phyloP scores from a whole-genome alignment of 2,888 invertebrate genomes.

The Idaea straminata region DNA sequence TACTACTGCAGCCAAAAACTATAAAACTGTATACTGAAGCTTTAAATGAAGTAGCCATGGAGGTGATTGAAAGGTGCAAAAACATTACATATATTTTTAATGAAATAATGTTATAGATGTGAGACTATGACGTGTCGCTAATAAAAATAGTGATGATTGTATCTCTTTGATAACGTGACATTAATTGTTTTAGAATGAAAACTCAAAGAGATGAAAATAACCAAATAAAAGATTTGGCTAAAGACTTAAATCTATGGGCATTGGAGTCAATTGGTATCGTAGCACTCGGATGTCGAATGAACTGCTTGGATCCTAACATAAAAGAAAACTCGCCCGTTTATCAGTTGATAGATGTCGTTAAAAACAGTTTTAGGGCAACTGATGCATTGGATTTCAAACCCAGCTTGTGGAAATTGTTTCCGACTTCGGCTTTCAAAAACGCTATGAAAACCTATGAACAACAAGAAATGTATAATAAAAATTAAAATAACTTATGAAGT shows the following conservation, averaged over 20 bases:
- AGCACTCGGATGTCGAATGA: slow-evolving; percentile 47
- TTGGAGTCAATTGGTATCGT: slow-evolving; percentile 73
- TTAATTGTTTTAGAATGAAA: slow-evolving; percentile 65
- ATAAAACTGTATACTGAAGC: slow-evolving; percentile 81
- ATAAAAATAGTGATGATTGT: not conserved
- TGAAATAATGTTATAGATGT: too few relatives aligned
- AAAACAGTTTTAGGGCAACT: slow-evolving; percentile 42
- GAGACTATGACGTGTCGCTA: too few relatives aligned
- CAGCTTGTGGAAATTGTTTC: slow-evolving; percentile 47
- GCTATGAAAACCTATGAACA: slow-evolving; percentile 56
- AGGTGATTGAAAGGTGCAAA: slow-evolving; percentile 74
- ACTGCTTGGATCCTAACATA: slow-evolving; percentile 43
- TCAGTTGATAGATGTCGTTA: slow-evolving; percentile 48
- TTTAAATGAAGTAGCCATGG: slow-evolving; percentile 82
- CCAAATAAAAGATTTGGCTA: slow-evolving; percentile 77
- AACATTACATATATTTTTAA: too few relatives aligned
- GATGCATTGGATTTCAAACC: slow-evolving; percentile 55
- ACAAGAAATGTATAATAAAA: slow-evolving; percentile 46
- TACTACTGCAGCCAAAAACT: slow-evolving; percentile 86
- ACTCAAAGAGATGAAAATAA: slow-evolving; percentile 67
- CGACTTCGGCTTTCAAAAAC: slow-evolving; percentile 50
- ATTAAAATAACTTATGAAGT: slow-evolving; percentile 2
- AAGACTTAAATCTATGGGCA: slow-evolving; percentile 80
- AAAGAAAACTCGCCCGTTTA: slow-evolving; percentile 41
- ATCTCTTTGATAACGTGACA: too few relatives aligned